Percentiles rank a stretch among this genome's conserved stretches.
These are phyloP conservation scores for Rotaria socialis DNA, from an alignment of 2,888 invertebrate species.

Conservation along the genomic window DNA sequence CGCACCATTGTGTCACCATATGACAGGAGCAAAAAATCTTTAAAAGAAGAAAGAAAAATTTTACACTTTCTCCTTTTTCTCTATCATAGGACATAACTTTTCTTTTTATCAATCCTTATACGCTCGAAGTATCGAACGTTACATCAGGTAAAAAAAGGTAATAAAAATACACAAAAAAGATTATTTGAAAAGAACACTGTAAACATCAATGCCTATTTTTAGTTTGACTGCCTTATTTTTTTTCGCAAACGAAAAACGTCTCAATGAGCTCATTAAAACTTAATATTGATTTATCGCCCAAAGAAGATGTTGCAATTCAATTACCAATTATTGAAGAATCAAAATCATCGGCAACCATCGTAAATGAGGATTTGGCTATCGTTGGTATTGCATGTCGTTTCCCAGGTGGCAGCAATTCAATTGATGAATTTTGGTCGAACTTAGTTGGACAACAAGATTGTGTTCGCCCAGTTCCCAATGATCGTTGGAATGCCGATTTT, in stretches of 20 bases:
- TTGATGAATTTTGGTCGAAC: slow-evolving; percentile 46
- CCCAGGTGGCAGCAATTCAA: slow-evolving; percentile 12
- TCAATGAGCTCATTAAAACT: neutral
- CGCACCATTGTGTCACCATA: too few species aligned
- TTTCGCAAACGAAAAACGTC: slow-evolving; percentile 40
- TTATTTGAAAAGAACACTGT: too few species aligned
- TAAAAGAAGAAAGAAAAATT: too few species aligned
- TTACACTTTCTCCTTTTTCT: too few species aligned
- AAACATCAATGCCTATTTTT: too few species aligned
- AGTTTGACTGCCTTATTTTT: neutral
- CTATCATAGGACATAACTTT: too few species aligned
- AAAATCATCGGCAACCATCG: slow-evolving; percentile 37
- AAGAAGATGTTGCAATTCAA: neutral
- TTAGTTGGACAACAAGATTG: slow-evolving; percentile 42
- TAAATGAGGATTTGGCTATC: neutral
- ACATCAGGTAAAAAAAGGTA: too few species aligned
- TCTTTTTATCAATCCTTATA: too few species aligned
- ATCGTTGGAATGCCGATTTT: slow-evolving; percentile 47
- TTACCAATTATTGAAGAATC: slow-evolving; percentile 8
- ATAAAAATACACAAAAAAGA: too few species aligned
- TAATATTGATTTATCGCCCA: neutral
- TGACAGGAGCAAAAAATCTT: too few species aligned
- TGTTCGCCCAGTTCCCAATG: slow-evolving; percentile 44
- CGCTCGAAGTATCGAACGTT: too few species aligned
- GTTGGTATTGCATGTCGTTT: neutral